Percentiles rank a stretch among this genome's conserved stretches.
Evolutionary conservation across 1,140 invertebrate genomes (phyloP).

Genomic region (Acromyrmex echinatior): DNA sequence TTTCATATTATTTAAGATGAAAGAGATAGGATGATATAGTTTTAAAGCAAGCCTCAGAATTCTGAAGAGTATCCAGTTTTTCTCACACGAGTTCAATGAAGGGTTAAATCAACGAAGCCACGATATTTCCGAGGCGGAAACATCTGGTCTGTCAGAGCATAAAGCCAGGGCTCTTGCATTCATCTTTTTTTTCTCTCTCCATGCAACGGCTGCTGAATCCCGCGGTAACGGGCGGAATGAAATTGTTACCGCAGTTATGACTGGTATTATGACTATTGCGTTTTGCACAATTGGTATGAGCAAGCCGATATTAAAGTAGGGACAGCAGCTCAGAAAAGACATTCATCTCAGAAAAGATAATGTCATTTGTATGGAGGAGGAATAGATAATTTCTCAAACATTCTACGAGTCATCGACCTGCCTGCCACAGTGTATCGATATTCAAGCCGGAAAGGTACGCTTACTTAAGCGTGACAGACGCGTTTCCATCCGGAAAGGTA

Average conservation of each 20-base stretch:
- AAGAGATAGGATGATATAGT: neutral
- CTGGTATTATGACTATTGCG: conserved; percentile 55
- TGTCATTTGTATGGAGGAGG: conserved; percentile 31
- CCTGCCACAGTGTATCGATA: conserved; percentile 33
- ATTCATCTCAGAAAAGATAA: neutral
- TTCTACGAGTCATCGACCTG: conserved; percentile 47
- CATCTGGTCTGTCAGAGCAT: conserved; percentile 26
- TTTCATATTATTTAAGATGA: conserved; percentile 1
- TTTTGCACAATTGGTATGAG: conserved; percentile 50
- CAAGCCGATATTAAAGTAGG: conserved; percentile 27
- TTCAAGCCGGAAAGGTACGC: conserved; percentile 50
- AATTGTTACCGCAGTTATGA: conserved; percentile 62
- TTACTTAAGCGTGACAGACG: conserved; percentile 60
- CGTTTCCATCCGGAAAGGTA: conserved; percentile 59
- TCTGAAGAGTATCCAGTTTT: neutral
- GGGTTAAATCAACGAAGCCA: conserved; percentile 32
- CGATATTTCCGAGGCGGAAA: conserved; percentile 14
- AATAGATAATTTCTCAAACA: conserved; percentile 53
- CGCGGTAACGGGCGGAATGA: conserved; percentile 51
- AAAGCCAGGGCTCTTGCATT: conserved; percentile 14
- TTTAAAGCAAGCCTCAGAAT: neutral
- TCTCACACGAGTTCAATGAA: conserved; percentile 15
- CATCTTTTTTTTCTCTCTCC: conserved; percentile 3
- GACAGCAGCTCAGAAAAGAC: neutral
- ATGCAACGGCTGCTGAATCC: neutral